Evolutionary conservation across 2,888 invertebrate genomes (phyloP), one percentile per base, ranked within the genome.

Genomic region (Rhagonycha fulva): DNA sequence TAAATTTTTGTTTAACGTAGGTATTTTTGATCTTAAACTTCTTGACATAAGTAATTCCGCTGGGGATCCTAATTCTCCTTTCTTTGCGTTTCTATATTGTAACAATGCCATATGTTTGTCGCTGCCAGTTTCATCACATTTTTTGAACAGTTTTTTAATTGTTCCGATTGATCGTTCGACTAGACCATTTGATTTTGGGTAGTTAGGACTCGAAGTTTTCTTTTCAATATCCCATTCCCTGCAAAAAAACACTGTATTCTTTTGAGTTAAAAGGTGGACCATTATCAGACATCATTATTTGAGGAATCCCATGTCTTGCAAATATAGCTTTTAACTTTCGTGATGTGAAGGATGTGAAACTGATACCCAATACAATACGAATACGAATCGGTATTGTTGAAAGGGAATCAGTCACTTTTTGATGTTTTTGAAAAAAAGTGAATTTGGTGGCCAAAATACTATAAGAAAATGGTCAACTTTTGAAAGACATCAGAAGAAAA

Each of bases 231-330:
- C 32, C 70, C 74, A 77, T 9, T 62, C 30, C 19, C n/a, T 23
- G 14, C 14, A 19, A 62, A 68, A 73, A 11, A 7, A n/a, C 12
- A 12, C 24, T 28, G 68, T 74, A 74, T 68, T 74, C 32, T 14
- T 23, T n/a, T 14, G 67, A 70, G 12, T n/a, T n/a, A n/a, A n/a
- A n/a, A n/a, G n/a, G n/a, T n/a, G n/a, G n/a, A n/a, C n/a, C n/a
- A n/a, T n/a, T 19, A 32, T 76, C 75, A 12, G 70, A 72, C 10
- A 77, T 68, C 32, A 75, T 14, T 11, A 30, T 61, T 68, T 32
- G n/a, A 32, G 75, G 75, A 61, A 74, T 71, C 11, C 74, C 71
- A 47, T 74, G 67, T n/a, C 73, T 70, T 28, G 76, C 61, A 63
- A 73, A 71, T 9, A 61, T 72, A 14, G 11, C 26, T 61, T 69